Evolutionary conservation across 2,797 vertebrate species (phyloP).

Genomic region (Mus caroli): DNA sequence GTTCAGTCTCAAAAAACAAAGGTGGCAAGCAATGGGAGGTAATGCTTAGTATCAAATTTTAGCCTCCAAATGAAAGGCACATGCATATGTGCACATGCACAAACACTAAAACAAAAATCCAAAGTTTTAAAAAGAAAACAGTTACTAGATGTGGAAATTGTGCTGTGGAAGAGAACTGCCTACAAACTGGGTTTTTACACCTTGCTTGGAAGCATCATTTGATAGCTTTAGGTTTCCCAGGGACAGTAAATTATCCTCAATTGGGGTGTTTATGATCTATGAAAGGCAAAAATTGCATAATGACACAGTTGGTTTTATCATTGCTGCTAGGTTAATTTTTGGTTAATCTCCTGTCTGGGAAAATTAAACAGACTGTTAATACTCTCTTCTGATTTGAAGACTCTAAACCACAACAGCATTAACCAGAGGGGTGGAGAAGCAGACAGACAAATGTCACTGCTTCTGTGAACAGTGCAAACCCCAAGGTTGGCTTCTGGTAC

Average conservation of each 20-base stretch:
- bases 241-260: conserved; percentile 85
- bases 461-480: conserved; percentile 64
- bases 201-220: conserved; percentile 78
- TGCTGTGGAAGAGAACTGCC: background rate
- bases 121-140: background rate
- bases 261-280: conserved; percentile 87
- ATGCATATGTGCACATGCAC: background rate
- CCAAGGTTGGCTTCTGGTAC: conserved; percentile 54
- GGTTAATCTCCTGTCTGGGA: conserved; percentile 86
- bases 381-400: conserved; percentile 77
- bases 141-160: background rate
- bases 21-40: background rate
- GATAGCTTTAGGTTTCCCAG: conserved; percentile 81
- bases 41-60: background rate
- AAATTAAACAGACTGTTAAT: conserved; percentile 86
- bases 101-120: background rate
- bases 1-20: background rate
- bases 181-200: conserved; percentile 63
- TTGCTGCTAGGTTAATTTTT: conserved; percentile 84
- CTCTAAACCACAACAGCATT: conserved; percentile 53
- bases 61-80: background rate
- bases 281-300: conserved; percentile 86
- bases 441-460: conserved; percentile 38
- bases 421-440: conserved; percentile 79
- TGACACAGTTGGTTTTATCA: conserved; percentile 87